Evolutionary conservation across 2,888 invertebrate species (phyloP).

Genomic region (Heliconius ismenius): DNA sequence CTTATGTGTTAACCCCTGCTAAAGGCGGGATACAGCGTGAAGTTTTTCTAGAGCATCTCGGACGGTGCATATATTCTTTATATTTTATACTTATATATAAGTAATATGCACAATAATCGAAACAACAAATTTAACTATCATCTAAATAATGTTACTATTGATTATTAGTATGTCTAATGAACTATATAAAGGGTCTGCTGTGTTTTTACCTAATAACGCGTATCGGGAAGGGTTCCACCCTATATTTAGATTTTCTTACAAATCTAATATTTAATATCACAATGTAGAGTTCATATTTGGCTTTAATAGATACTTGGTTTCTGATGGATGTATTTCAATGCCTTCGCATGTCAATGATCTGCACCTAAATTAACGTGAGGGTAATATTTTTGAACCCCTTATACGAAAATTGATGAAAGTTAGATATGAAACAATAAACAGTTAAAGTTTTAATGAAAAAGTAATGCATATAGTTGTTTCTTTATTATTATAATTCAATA

Average conservation of each 20-base stretch:
- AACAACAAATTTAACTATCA: neutral
- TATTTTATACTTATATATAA: neutral
- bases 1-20: no score
- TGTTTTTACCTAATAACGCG: slow-evolving; percentile 44
- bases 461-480: no score
- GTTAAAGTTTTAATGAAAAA: no score
- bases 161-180: slow-evolving; percentile 34
- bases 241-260: neutral
- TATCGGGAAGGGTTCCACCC: slow-evolving; percentile 42
- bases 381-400: neutral
- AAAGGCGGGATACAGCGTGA: no score
- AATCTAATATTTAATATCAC: slow-evolving; percentile 15
- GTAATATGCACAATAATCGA: neutral
- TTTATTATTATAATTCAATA: no score
- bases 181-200: slow-evolving; percentile 41
- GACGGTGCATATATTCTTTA: neutral
- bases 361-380: neutral
- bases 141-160: slow-evolving; percentile 21
- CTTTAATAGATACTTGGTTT: neutral
- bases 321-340: neutral
- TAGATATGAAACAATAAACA: no score
- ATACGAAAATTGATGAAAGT: neutral
- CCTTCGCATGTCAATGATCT: neutral
- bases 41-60: no score
- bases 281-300: neutral